phyloP scores from a whole-genome alignment of 1,140 invertebrate genomes.

The Mya arenaria region DNA sequence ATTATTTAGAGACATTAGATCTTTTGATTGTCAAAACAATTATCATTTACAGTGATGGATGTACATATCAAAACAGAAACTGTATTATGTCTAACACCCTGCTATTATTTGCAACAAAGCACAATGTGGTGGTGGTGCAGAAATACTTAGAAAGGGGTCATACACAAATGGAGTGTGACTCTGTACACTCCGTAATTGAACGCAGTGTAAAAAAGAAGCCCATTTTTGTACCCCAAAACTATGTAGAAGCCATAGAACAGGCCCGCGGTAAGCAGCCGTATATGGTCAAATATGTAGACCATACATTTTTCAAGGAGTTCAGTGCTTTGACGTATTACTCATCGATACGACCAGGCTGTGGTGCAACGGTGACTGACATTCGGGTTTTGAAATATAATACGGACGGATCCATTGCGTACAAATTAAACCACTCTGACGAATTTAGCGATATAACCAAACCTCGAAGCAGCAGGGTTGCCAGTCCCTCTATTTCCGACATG shows the following conservation, averaged over 20 bases:
- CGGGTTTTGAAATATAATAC: slow-evolving; percentile 6
- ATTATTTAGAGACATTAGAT: slow-evolving; percentile 17
- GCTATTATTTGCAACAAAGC: not conserved
- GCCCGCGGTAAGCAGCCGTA: not conserved
- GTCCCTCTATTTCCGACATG: too few relatives aligned
- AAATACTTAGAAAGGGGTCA: slow-evolving; percentile 2
- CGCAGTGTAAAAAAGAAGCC: not conserved
- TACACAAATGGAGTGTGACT: not conserved
- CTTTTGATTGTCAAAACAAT: slow-evolving; percentile 1
- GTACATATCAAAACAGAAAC: slow-evolving; percentile 7
- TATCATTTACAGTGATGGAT: slow-evolving; percentile 26
- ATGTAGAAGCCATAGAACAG: not conserved
- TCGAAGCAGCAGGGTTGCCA: not conserved
- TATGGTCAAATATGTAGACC: not conserved
- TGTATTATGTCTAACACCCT: slow-evolving; percentile 7
- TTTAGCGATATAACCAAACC: slow-evolving; percentile 19
- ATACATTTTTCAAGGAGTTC: slow-evolving; percentile 10
- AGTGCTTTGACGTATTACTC: slow-evolving; percentile 3
- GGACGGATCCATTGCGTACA: slow-evolving; percentile 8
- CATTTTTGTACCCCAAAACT: slow-evolving; percentile 23
- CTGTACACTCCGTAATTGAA: not conserved
- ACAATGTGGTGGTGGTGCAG: not conserved
- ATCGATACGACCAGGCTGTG: slow-evolving; percentile 25
- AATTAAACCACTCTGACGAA: not conserved
- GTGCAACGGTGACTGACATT: not conserved